These are phyloP conservation scores for Zophobas atratus DNA, from an alignment of 1,140 invertebrate genomes.

Conservation along the genomic window DNA sequence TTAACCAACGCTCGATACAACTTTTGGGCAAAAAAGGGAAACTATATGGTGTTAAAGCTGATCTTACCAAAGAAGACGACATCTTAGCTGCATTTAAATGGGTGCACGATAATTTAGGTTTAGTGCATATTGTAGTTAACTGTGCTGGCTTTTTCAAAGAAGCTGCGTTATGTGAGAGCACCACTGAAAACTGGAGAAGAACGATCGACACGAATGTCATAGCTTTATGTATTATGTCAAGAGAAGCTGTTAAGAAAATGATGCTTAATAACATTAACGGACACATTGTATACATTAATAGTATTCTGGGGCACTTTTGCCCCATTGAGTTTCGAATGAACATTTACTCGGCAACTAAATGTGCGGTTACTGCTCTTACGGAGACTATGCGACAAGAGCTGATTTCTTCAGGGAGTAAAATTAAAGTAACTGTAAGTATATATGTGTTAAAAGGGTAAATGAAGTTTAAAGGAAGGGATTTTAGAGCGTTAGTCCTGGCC, in stretches of 20 bases:
- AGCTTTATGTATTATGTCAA: conserved; percentile 70
- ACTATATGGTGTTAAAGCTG: conserved; percentile 69
- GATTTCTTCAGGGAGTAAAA: conserved; percentile 65
- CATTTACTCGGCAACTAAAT: conserved; percentile 75
- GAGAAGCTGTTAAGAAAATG: conserved; percentile 69
- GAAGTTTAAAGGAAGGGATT: not conserved
- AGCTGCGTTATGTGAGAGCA: conserved; percentile 9
- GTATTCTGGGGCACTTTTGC: conserved; percentile 53
- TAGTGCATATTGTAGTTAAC: conserved; percentile 78
- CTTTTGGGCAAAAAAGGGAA: conserved; percentile 19
- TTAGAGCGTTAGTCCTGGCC: conserved; percentile 24
- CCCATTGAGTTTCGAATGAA: conserved; percentile 64
- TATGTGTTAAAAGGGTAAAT: not conserved
- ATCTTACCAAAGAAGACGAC: conserved; percentile 75
- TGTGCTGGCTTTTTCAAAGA: conserved; percentile 72
- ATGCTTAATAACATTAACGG: conserved; percentile 40
- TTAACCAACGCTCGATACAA: not conserved
- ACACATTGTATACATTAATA: conserved; percentile 48
- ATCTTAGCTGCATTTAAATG: conserved; percentile 74
- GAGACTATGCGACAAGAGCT: conserved; percentile 69
- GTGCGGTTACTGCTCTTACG: conserved; percentile 67
- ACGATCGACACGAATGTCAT: conserved; percentile 58
- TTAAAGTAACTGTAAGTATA: conserved; percentile 67
- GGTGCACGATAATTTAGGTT: conserved; percentile 73
- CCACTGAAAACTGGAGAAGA: conserved; percentile 32